These are phyloP conservation scores for Spodoptera picta DNA, from an alignment of 2,888 invertebrate species.

Conservation along the genomic window DNA sequence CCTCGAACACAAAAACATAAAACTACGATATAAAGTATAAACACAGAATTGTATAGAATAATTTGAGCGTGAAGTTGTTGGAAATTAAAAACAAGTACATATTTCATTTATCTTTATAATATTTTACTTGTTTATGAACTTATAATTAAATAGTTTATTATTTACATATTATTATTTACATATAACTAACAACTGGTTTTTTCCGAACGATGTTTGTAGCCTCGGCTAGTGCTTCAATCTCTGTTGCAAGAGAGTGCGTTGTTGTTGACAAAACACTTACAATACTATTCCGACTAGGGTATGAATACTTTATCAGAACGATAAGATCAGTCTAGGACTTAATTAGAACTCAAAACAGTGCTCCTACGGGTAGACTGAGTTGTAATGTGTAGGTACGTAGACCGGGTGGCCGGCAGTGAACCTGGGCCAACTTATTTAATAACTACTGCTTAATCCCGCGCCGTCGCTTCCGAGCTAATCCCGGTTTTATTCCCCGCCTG, in stretches of 20 bases:
- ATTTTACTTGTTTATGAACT: too few species aligned
- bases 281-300: too few species aligned
- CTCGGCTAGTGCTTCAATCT: too few species aligned
- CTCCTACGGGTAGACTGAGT: background rate
- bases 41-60: slow-evolving; percentile 35
- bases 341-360: slow-evolving; percentile 4
- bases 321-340: background rate
- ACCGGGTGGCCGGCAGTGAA: slow-evolving; percentile 22
- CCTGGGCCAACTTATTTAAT: slow-evolving; percentile 66
- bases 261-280: too few species aligned
- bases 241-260: too few species aligned
- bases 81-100: slow-evolving; percentile 11
- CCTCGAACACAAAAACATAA: slow-evolving; percentile 39
- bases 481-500: slow-evolving; percentile 46
- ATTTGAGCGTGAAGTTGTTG: slow-evolving; percentile 25
- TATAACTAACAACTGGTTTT: too few species aligned
- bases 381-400: background rate
- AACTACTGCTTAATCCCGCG: slow-evolving; percentile 61
- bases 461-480: slow-evolving; percentile 49
- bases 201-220: too few species aligned
- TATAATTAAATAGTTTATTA: too few species aligned
- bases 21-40: slow-evolving; percentile 43
- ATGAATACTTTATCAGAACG: too few species aligned
- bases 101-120: too few species aligned
- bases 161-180: too few species aligned